Evolutionary conservation across 2,113 vertebrate species (phyloP).

Genomic region (Gorilla gorilla): DNA sequence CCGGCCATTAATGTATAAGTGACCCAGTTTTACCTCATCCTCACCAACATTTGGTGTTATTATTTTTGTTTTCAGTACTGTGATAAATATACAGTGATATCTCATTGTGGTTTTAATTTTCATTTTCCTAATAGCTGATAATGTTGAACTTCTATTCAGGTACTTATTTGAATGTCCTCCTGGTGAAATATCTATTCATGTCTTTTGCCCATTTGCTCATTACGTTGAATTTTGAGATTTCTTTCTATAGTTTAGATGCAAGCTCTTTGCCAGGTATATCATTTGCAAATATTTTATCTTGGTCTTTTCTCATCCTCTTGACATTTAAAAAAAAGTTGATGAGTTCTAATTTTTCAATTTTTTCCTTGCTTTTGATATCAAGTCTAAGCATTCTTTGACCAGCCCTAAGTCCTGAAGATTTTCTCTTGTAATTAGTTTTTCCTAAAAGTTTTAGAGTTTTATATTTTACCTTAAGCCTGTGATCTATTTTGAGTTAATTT

Average conservation of each 20-base stretch:
- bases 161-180: neutral
- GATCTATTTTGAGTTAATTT: neutral
- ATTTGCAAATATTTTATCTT: neutral
- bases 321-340: neutral
- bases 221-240: neutral
- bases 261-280: neutral
- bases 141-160: neutral
- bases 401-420: neutral
- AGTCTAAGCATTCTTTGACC: neutral
- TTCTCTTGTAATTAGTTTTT: neutral
- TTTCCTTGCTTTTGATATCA: neutral
- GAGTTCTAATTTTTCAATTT: neutral
- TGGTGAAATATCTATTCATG: neutral
- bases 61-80: neutral
- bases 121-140: neutral
- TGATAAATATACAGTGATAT: too few species aligned
- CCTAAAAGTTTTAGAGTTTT: neutral
- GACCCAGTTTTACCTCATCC: neutral
- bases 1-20: neutral
- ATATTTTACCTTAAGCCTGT: neutral
- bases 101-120: neutral
- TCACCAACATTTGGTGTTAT: neutral
- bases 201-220: neutral
- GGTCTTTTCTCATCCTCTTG: neutral
- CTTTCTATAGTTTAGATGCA: neutral